A percentile compares a stretch with the other conserved stretches of the same genome.
These are phyloP conservation scores for Euplexia lucipara DNA, from an alignment of 2,888 invertebrate genomes.

Conservation along the genomic window DNA sequence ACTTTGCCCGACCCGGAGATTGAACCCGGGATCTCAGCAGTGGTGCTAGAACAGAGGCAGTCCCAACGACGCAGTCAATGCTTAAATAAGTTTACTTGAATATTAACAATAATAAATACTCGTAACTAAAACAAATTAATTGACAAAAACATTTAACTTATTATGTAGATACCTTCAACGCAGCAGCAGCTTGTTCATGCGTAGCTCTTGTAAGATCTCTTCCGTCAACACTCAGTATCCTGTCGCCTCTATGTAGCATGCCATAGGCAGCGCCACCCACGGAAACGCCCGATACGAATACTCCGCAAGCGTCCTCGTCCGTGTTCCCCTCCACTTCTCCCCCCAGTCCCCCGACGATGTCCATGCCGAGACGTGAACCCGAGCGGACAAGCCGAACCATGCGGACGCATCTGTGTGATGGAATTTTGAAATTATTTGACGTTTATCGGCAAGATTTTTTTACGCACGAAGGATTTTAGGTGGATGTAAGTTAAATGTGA, in stretches of 20 bases:
- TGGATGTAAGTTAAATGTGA: background rate
- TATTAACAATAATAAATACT: too few relatives aligned
- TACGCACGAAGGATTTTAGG: background rate
- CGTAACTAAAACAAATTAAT: too few relatives aligned
- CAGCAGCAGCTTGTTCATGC: conserved; percentile 95
- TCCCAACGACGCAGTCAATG: too few relatives aligned
- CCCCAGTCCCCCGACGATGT: conserved; percentile 88
- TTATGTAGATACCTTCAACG: conserved; percentile 81
- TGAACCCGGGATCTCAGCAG: too few relatives aligned
- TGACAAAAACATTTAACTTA: background rate
- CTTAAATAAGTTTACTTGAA: too few relatives aligned
- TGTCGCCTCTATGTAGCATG: conserved; percentile 92
- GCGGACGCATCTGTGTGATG: conserved; percentile 80
- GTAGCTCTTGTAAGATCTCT: conserved; percentile 93
- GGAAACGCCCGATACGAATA: conserved; percentile 88
- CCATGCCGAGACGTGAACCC: conserved; percentile 89
- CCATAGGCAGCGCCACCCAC: conserved; percentile 86
- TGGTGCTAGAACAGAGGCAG: too few relatives aligned
- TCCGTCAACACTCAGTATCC: conserved; percentile 94
- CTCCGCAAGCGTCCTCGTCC: conserved; percentile 86
- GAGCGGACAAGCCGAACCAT: conserved; percentile 88
- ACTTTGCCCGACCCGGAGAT: too few relatives aligned
- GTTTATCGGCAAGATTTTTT: background rate
- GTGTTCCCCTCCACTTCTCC: conserved; percentile 79
- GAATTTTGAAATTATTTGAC: conserved; percentile 5